Evolutionary conservation across 2,113 vertebrate species (phyloP), one percentile per base, ranked within the genome.

Genomic region (Collichthys lucidus): DNA sequence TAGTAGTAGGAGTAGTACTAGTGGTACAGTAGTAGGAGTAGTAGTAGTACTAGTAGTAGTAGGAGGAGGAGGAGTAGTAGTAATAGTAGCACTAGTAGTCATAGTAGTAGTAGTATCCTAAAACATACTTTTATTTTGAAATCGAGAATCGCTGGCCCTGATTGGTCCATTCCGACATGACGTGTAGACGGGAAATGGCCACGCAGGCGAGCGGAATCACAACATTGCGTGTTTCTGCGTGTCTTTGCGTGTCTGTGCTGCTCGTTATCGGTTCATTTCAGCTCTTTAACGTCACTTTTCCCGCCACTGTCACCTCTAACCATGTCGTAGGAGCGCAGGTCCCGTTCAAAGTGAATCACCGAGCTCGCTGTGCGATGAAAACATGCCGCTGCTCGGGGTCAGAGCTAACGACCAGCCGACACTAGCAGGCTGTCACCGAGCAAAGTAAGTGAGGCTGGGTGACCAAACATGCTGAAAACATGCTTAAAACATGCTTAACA

Each of bases 51-150:
- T 29, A 26, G 16, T 35, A n/a, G 5, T 44, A 24, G n/a, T n/a
- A n/a, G n/a, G n/a, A n/a, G n/a, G n/a, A n/a, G n/a, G n/a, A n/a
- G n/a, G n/a, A n/a, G n/a, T n/a, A n/a, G n/a, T n/a, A n/a, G n/a
- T n/a, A n/a, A n/a, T n/a, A n/a, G n/a, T n/a, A n/a, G n/a, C n/a
- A n/a, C n/a, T n/a, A n/a, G n/a, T n/a, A n/a, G n/a, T n/a, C n/a
- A n/a, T n/a, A 8, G 4, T 11, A 40, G 8, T 7, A 26, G 49
- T 14, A 29, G n/a, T 10, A 35, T 15, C 1, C 14, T 3, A n/a
- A 52, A 53, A 11, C 3, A 3, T 10, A 16, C 72, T 68, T 83
- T 90, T 91, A 91, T 85, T 92, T 88, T 92, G 89, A 92, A 90
- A 89, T 68, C 2, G 0, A 31, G n/a, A 67, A 71, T 60, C 6